These are phyloP conservation scores for Anser brachyrhynchus DNA, from an alignment of 2,113 vertebrate genomes.

Conservation along the genomic window DNA sequence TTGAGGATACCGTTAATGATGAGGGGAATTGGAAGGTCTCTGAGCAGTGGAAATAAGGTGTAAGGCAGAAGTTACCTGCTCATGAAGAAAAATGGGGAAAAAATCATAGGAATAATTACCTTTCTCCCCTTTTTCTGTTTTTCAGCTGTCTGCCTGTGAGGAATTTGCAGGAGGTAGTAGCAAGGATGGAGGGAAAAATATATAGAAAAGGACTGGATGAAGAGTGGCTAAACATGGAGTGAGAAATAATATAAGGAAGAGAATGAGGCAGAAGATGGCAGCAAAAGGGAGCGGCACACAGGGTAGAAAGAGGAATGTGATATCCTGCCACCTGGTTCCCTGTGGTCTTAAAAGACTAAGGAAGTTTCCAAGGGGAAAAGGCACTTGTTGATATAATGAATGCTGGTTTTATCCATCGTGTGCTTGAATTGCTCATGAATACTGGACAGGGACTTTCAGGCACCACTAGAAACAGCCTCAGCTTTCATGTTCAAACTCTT, in stretches of 20 bases:
- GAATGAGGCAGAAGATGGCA: background rate
- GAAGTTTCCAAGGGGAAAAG: background rate
- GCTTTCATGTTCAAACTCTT: fast-evolving
- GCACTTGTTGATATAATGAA: background rate
- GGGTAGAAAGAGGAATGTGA: background rate
- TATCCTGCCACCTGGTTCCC: background rate
- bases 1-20: background rate
- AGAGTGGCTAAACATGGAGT: background rate
- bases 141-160: background rate
- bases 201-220: background rate
- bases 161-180: background rate
- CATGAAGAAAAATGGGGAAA: background rate
- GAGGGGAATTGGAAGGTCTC: background rate
- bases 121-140: background rate
- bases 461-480: background rate
- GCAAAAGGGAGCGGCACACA: background rate
- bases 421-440: background rate
- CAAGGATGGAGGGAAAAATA: background rate
- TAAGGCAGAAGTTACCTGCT: background rate
- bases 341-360: background rate
- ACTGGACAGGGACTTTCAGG: background rate
- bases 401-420: background rate
- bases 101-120: background rate
- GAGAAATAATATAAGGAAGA: background rate
- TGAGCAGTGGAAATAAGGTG: background rate